Conservation (phyloP, 1,140 invertebrate genomes). For the Panulirus ornatus region DNA sequence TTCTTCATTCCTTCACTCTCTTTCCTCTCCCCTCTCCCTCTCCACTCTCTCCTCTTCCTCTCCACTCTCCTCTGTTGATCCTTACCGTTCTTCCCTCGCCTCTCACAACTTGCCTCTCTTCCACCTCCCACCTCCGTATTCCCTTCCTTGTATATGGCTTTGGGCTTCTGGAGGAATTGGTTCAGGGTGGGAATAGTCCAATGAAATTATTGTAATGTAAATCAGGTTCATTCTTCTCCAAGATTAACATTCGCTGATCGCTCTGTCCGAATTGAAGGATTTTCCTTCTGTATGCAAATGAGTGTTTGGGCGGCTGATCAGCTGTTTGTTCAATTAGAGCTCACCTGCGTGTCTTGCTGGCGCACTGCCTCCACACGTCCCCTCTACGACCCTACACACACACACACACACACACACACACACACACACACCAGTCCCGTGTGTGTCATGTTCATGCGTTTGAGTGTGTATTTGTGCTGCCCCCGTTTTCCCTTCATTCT, state of each 20-base stretch:
- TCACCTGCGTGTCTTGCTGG: not conserved
- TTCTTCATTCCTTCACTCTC: not conserved
- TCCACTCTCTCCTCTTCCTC: not conserved
- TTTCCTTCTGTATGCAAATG: conserved; percentile 53
- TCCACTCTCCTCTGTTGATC: not conserved
- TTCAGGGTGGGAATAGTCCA: conserved; percentile 12
- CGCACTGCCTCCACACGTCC: too few relatives aligned
- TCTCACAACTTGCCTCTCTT: conserved; percentile 22
- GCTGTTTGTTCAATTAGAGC: conserved; percentile 43
- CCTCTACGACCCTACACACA: conserved; percentile 21
- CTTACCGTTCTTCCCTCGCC: not conserved
- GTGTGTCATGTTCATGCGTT: not conserved
- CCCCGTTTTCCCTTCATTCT: not conserved
- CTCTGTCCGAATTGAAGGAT: not conserved
- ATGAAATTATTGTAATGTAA: conserved; percentile 50
- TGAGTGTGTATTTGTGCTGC: too few relatives aligned
- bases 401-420: conserved; percentile 1
- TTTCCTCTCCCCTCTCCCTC: not conserved
- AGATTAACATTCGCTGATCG: conserved; percentile 46
- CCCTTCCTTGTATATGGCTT: not conserved
- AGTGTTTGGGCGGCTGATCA: conserved; percentile 57
- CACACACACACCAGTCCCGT: not conserved
- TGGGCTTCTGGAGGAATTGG: too few relatives aligned
- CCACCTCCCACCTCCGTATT: not conserved
- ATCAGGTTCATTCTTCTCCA: conserved; percentile 34